Evolutionary conservation across 2,797 vertebrate species (phyloP), one percentile per base, ranked within the genome.

Genomic region (Lates japonicus): DNA sequence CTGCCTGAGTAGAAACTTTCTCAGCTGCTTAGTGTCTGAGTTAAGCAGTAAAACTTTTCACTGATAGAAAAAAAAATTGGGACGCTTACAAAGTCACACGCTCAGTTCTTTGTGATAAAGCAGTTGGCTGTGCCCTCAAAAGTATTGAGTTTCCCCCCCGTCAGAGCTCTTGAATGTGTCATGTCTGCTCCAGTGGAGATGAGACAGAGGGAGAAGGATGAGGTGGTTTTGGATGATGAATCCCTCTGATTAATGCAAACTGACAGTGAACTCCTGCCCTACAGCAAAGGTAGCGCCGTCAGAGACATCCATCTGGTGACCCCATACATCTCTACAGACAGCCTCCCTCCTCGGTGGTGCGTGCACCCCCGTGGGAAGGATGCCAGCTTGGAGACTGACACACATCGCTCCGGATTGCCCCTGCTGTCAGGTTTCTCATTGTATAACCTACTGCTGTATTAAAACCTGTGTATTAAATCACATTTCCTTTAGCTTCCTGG

Each of bases 221-320:
- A 60, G 62, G 70, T 58, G 73, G 22, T 76, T 88, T 61, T 17
- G 90, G 76, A 74, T 81, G 91, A 88, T 85, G 75, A 57, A 67
- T 75, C 76, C 29, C 46, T 59, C 66, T 88, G 92, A 94, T 91
- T 91, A 88, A 95, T 88, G 54, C 77, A 82, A 74, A 73, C 78
- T 89, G 94, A 92, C 94, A 94, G 85, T 84, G 85, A 87, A 88
- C 87, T 89, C 69, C 78, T 91, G 93, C 92, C 92, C 93, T 88
- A 59, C 88, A 92, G 93, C 90, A 58, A 86, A 90, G 86, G 90
- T 84, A 88, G 77, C 61, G 61, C 87, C 51, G 55, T 83, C 77
- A 59, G 80, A 91, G 82, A 86, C 90, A 76, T 88, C 93, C 90
- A 92, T 92, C 90, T 92, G 90, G 71, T 93, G 94, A 93, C 93